These are phyloP conservation scores for Bagarius yarrelli DNA, from an alignment of 2,113 vertebrate genomes.

Conservation along the genomic window DNA sequence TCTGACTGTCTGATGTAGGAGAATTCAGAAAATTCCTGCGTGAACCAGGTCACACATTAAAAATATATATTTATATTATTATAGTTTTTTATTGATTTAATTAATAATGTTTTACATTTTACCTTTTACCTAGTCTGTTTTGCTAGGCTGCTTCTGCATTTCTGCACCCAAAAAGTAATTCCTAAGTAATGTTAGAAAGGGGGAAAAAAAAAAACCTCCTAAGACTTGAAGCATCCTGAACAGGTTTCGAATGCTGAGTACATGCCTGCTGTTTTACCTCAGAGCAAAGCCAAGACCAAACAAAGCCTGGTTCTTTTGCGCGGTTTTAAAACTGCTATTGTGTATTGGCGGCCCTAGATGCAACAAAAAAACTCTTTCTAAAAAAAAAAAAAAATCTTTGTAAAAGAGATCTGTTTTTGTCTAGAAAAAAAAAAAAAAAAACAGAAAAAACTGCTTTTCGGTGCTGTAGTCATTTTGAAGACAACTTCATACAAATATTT, in stretches of 20 bases:
- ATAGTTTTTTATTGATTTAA: no score
- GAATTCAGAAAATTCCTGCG: no score
- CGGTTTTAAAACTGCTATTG: constrained; percentile 32
- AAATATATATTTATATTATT: no score
- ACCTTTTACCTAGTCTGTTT: no score
- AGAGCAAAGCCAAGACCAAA: constrained; percentile 15
- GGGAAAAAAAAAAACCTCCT: background rate
- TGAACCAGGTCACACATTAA: no score
- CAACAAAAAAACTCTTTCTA: constrained; percentile 46
- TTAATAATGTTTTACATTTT: no score
- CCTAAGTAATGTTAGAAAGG: no score
- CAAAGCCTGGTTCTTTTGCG: constrained; percentile 27
- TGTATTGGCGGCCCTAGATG: constrained; percentile 38
- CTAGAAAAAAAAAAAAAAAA: constrained; percentile 31
- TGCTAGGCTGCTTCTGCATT: no score
- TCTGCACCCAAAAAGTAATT: no score
- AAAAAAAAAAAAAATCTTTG: constrained; percentile 47
- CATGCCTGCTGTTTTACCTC: background rate
- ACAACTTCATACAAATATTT: constrained; percentile 44
- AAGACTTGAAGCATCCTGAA: constrained; percentile 20
- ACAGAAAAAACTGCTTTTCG: constrained; percentile 38
- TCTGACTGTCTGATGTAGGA: no score
- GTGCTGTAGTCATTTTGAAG: constrained; percentile 52
- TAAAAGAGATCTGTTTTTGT: constrained; percentile 50
- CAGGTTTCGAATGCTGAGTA: background rate